A percentile compares a stretch with the other conserved stretches of the same genome.
Conservation (phyloP, 2,888 invertebrate species). For the Troides oblongomaculatus region DNA sequence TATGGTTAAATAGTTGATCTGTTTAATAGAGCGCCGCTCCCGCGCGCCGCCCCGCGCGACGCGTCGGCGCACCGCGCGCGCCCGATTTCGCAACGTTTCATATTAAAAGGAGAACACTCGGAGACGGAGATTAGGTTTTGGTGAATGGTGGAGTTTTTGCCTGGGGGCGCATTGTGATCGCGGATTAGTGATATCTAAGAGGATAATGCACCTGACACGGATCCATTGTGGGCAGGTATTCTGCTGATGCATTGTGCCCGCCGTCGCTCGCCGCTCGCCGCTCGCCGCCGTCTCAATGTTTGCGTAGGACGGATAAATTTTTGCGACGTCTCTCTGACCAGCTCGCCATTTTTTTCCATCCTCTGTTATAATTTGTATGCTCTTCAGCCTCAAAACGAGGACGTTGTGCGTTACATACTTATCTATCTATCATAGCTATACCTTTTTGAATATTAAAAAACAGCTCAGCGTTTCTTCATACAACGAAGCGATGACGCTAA, state of each 20-base stretch:
- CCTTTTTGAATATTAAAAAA: too few relatives aligned
- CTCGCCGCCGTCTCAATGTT: slow-evolving; percentile 7
- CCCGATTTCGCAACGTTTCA: slow-evolving; percentile 33
- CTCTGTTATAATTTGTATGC: neutral
- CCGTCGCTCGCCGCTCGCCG: neutral
- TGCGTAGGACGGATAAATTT: slow-evolving; percentile 27
- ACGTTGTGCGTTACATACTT: too few relatives aligned
- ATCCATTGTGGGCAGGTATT: slow-evolving; percentile 60
- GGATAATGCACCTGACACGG: slow-evolving; percentile 74
- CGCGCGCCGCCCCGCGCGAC: slow-evolving; percentile 51
- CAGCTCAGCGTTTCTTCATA: too few relatives aligned
- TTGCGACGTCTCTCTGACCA: slow-evolving; percentile 6
- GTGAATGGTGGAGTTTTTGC: slow-evolving; percentile 65
- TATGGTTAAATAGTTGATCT: neutral
- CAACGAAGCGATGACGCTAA: too few relatives aligned
- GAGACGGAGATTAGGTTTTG: slow-evolving; percentile 65
- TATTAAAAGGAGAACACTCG: slow-evolving; percentile 44
- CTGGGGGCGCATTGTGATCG: slow-evolving; percentile 50
- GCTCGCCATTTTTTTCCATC: slow-evolving; percentile 25
- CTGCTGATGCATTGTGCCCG: slow-evolving; percentile 22
- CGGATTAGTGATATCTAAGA: slow-evolving; percentile 62
- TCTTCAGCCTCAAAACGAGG: too few relatives aligned
- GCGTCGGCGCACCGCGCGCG: slow-evolving; percentile 38
- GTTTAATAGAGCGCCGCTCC: neutral
- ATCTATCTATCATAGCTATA: too few relatives aligned